phyloP scores from a whole-genome alignment of 2,113 vertebrate species.

The Cyprinus carpio region DNA sequence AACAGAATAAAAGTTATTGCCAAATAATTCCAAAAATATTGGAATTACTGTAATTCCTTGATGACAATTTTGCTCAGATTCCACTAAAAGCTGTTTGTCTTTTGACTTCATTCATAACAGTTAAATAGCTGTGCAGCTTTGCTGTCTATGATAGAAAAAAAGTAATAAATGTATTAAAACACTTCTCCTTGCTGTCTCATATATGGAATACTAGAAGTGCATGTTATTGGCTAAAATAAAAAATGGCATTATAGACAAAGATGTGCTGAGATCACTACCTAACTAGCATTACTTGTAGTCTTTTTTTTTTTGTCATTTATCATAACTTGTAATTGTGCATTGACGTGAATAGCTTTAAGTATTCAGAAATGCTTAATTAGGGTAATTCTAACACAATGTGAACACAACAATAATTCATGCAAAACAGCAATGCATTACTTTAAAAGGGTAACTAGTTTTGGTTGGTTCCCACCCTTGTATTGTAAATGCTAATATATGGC shows the following conservation, averaged over 20 bases:
- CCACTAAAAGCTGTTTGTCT: not conserved
- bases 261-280: not conserved
- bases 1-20: too few relatives aligned
- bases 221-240: not conserved
- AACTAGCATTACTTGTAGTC: not conserved
- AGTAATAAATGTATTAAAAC: not conserved
- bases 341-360: not conserved
- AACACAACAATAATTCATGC: not conserved
- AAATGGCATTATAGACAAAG: not conserved
- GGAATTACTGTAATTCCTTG: not conserved
- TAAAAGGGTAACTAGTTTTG: not conserved
- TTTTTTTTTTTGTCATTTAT: not conserved
- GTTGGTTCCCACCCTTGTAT: not conserved
- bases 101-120: not conserved
- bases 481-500: not conserved
- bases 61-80: not conserved
- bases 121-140: not conserved
- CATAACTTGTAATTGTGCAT: not conserved
- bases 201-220: not conserved
- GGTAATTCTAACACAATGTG: slow-evolving; percentile 2
- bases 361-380: not conserved
- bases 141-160: not conserved
- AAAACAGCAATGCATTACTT: not conserved
- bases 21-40: too few relatives aligned
- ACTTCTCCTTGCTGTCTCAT: not conserved